Conservation (phyloP, 2,797 vertebrate species). For the Spea hammondii region DNA sequence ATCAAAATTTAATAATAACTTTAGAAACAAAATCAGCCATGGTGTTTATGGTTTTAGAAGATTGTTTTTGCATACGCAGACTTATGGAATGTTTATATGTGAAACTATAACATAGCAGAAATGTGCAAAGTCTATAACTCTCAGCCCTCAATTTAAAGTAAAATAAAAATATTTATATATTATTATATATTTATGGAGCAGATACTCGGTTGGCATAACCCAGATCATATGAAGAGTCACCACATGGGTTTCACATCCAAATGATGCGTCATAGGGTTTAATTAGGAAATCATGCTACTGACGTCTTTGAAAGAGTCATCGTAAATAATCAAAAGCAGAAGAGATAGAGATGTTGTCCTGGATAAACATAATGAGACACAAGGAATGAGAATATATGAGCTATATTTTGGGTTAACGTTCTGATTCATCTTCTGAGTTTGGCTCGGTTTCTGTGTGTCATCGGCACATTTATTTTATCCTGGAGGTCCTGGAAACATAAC, state of each 20-base stretch:
- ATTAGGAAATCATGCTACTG: constrained; percentile 7
- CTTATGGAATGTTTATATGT: too few relatives aligned
- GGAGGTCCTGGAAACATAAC: too few relatives aligned
- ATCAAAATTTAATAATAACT: too few relatives aligned
- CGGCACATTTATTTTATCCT: too few relatives aligned
- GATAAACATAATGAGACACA: not conserved
- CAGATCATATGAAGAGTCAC: not conserved
- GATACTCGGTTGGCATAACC: too few relatives aligned
- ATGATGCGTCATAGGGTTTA: constrained; percentile 4
- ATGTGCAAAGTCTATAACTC: too few relatives aligned
- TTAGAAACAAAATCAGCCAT: not conserved
- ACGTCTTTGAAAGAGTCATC: not conserved
- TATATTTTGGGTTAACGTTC: not conserved
- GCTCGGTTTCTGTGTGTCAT: not conserved
- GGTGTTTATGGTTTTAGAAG: not conserved
- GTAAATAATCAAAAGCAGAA: not conserved
- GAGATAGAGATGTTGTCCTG: not conserved
- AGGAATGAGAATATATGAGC: not conserved
- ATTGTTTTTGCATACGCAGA: not conserved
- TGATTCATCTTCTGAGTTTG: not conserved
- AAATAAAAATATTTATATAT: too few relatives aligned
- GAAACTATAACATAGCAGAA: too few relatives aligned
- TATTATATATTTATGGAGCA: too few relatives aligned
- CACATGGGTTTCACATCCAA: not conserved
- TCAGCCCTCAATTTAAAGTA: too few relatives aligned